phyloP scores from a whole-genome alignment of 2,888 invertebrate species.

The Coenonympha glycerion region DNA sequence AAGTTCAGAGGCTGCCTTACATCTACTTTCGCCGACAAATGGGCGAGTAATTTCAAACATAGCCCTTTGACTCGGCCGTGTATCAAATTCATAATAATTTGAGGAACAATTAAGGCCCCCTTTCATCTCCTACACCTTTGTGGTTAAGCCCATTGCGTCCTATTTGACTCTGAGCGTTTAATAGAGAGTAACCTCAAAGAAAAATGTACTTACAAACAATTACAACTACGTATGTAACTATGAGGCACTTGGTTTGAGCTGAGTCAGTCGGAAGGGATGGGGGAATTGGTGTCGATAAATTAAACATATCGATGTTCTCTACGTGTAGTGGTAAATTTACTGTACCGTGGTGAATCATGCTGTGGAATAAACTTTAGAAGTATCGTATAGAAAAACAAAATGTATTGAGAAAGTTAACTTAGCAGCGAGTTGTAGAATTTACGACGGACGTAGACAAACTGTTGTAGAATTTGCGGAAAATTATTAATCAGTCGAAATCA shows the following conservation, averaged over 20 bases:
- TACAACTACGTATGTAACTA: constrained; percentile 72
- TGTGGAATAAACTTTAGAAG: too few species aligned
- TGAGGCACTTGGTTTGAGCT: constrained; percentile 64
- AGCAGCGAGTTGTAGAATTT: too few species aligned
- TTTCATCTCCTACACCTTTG: constrained; percentile 68
- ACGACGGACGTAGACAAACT: too few species aligned
- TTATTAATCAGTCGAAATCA: too few species aligned
- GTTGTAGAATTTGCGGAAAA: too few species aligned
- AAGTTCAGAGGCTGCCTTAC: constrained; percentile 29
- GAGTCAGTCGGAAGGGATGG: constrained; percentile 58
- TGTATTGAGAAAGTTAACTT: too few species aligned
- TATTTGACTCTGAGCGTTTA: constrained; percentile 71
- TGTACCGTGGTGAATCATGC: too few species aligned
- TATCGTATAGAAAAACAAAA: too few species aligned
- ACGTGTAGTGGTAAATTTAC: too few species aligned
- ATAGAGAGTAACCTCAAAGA: constrained; percentile 76
- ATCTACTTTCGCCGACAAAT: constrained; percentile 28
- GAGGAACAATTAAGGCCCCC: constrained; percentile 67
- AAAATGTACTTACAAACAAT: constrained; percentile 75
- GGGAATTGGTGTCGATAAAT: constrained; percentile 34
- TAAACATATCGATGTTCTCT: background rate
- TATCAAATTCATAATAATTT: constrained; percentile 70
- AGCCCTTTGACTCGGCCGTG: constrained; percentile 53
- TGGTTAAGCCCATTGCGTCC: constrained; percentile 61
- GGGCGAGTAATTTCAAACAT: constrained; percentile 34